Evolutionary conservation across 2,797 vertebrate genomes (phyloP).

Genomic region (Alauda arvensis): DNA sequence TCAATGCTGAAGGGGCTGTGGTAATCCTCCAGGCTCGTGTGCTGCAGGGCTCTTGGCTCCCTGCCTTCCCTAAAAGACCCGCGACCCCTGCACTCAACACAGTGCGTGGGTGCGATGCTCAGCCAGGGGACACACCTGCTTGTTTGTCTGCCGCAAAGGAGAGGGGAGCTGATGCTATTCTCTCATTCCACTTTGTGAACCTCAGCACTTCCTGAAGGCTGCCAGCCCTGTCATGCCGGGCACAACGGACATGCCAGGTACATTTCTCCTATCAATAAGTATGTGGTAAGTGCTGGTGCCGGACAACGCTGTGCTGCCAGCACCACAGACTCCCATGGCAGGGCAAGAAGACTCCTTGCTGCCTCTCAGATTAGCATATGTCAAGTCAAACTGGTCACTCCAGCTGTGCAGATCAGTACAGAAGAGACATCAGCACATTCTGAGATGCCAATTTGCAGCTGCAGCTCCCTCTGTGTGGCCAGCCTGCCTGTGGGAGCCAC

Average conservation of each 20-base stretch:
- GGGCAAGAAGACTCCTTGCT: not conserved
- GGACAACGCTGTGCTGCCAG: rapidly evolving
- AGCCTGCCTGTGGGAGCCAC: rapidly evolving
- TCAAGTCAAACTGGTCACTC: not conserved
- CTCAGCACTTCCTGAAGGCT: not conserved
- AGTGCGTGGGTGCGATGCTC: rapidly evolving
- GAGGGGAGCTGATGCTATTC: not conserved
- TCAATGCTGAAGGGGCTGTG: not conserved
- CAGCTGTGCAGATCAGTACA: not conserved
- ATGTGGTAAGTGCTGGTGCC: not conserved
- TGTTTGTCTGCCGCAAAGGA: not conserved
- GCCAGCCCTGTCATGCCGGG: rapidly evolving
- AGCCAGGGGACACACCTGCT: not conserved
- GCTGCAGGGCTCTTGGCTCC: not conserved
- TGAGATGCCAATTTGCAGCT: not conserved
- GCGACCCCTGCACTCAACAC: not conserved
- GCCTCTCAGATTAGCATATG: not conserved
- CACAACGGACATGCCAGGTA: rapidly evolving
- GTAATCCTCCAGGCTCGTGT: not conserved
- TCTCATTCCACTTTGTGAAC: not conserved
- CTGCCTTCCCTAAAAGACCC: not conserved
- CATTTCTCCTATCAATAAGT: not conserved
- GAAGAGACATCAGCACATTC: not conserved
- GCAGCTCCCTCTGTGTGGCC: not conserved
- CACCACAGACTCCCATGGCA: not conserved